Evolutionary conservation across 1,140 invertebrate genomes (phyloP).

Genomic region (Fopius arisanus): DNA sequence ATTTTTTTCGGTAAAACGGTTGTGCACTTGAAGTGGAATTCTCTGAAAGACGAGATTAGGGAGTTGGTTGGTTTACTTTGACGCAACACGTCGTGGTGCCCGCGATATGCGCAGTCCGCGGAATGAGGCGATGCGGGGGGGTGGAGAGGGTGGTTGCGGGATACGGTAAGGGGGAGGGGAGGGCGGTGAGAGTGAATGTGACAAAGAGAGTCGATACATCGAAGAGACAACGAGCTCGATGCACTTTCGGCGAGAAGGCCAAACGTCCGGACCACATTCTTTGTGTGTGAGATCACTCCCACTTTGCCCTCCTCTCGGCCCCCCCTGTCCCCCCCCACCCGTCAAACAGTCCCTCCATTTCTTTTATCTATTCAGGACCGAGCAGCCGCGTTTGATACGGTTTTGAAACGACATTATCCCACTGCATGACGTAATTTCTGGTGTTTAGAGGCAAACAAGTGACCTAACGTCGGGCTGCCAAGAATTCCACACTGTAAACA

Average conservation of each 20-base stretch:
- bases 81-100: neutral
- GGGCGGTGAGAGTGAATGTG: neutral
- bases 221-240: conserved; percentile 48
- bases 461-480: conserved; percentile 15
- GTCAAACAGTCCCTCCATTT: neutral
- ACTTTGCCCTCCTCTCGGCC: neutral
- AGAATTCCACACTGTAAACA: conserved; percentile 36
- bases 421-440: neutral
- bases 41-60: conserved; percentile 1
- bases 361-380: neutral
- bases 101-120: neutral
- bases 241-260: conserved; percentile 52
- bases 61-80: conserved; percentile 1
- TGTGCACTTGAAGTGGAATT: conserved; percentile 4
- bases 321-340: neutral
- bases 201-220: conserved; percentile 37
- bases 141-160: neutral
- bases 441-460: conserved; percentile 11
- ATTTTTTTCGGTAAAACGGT: neutral
- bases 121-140: neutral
- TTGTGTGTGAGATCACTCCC: conserved; percentile 55
- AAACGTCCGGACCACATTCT: conserved; percentile 59
- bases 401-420: neutral
- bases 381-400: neutral
- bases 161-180: neutral